phyloP scores from a whole-genome alignment of 2,888 invertebrate genomes.

The Catocala sponsa region DNA sequence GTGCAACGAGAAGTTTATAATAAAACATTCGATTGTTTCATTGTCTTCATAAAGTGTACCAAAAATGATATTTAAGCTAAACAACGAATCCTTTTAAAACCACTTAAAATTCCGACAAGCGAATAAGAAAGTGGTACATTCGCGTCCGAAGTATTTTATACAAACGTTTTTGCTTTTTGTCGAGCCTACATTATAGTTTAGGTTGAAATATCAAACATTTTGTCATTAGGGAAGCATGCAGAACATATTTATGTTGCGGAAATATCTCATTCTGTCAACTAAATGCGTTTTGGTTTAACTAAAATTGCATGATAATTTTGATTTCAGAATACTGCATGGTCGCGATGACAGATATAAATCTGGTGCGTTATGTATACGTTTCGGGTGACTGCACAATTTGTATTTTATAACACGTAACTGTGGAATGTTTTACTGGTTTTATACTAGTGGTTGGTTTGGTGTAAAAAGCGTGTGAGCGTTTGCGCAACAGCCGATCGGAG shows the following conservation, averaged over 20 bases:
- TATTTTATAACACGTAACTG: slow-evolving; percentile 32
- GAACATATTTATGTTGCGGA: slow-evolving; percentile 68
- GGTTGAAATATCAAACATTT: slow-evolving; percentile 61
- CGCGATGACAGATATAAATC: slow-evolving; percentile 76
- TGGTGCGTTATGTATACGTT: slow-evolving; percentile 51
- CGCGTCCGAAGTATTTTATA: slow-evolving; percentile 47
- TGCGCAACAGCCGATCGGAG: no score
- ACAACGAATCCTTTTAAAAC: slow-evolving; percentile 52
- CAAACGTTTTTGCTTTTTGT: slow-evolving; percentile 52
- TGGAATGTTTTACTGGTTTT: slow-evolving; percentile 42
- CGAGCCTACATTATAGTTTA: slow-evolving; percentile 38
- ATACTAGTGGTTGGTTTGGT: slow-evolving; percentile 1
- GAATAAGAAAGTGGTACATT: slow-evolving; percentile 42
- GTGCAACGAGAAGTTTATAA: neutral
- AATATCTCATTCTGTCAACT: slow-evolving; percentile 81
- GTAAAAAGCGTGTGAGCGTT: slow-evolving; percentile 30
- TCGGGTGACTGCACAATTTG: slow-evolving; percentile 27
- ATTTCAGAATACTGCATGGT: slow-evolving; percentile 70
- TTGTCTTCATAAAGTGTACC: slow-evolving; percentile 9
- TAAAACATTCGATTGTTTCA: slow-evolving; percentile 11
- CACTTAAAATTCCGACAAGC: slow-evolving; percentile 70
- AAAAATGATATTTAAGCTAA: slow-evolving; percentile 5
- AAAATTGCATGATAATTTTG: slow-evolving; percentile 84
- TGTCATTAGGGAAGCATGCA: slow-evolving; percentile 66
- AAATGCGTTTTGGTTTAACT: slow-evolving; percentile 79